Evolutionary conservation across 2,797 vertebrate genomes (phyloP).

Genomic region (Urophycis tenuis): DNA sequence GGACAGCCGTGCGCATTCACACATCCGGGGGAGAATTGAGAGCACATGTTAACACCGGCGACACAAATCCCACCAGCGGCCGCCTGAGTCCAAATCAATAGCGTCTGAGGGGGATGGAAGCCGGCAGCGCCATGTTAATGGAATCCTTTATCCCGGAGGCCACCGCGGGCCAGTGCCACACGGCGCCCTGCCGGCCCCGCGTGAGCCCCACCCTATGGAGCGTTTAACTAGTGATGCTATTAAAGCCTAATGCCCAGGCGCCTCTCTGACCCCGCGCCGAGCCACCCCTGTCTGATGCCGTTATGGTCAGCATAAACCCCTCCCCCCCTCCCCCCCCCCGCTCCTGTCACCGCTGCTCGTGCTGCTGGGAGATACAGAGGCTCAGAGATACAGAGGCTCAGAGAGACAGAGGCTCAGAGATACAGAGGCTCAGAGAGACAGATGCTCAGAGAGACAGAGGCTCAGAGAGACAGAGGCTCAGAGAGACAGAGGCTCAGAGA

Average conservation of each 20-base stretch:
- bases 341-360: constrained; percentile 7
- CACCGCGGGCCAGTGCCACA: background rate
- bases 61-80: too few species aligned
- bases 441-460: constrained; percentile 2
- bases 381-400: background rate
- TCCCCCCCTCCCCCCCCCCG: too few species aligned
- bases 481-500: too few species aligned
- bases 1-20: too few species aligned
- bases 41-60: too few species aligned
- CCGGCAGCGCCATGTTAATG: constrained; percentile 27
- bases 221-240: constrained; percentile 58
- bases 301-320: constrained; percentile 22
- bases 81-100: background rate
- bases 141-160: constrained; percentile 64
- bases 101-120: background rate
- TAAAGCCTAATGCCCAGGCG: constrained; percentile 51
- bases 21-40: too few species aligned
- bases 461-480: too few species aligned
- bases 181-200: too few species aligned
- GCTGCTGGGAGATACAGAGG: constrained; percentile 7
- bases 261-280: constrained; percentile 57
- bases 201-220: constrained; percentile 49
- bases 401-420: background rate
- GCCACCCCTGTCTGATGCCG: constrained; percentile 43
- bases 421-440: background rate